Percentiles rank a stretch among this genome's conserved stretches.
These are phyloP conservation scores for Tamandua tetradactyla DNA, from an alignment of 2,797 vertebrate genomes.

Conservation along the genomic window DNA sequence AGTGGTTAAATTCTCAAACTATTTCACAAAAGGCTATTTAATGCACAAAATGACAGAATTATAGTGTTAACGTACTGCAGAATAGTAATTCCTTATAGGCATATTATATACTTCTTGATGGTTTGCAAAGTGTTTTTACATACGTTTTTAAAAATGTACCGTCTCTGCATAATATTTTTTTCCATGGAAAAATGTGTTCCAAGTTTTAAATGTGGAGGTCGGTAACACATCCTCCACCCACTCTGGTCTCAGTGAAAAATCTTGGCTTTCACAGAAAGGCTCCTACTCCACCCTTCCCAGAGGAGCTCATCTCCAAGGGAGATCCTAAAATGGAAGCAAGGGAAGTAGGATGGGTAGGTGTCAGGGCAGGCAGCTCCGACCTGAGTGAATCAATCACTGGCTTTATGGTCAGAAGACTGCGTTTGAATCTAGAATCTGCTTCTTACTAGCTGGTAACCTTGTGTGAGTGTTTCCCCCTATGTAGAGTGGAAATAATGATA, in stretches of 20 bases:
- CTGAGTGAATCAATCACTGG: not conserved
- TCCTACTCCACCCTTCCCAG: slow-evolving; percentile 5
- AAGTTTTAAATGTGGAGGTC: slow-evolving; percentile 59
- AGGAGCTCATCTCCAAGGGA: not conserved
- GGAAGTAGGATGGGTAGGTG: not conserved
- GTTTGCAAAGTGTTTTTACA: slow-evolving; percentile 66
- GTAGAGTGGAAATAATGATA: not conserved
- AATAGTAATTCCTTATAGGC: slow-evolving; percentile 60
- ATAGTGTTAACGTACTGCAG: slow-evolving; percentile 64
- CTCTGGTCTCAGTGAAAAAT: slow-evolving; percentile 22
- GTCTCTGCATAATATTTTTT: slow-evolving; percentile 60
- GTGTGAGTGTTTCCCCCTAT: not conserved
- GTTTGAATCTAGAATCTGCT: not conserved
- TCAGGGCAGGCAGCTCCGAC: not conserved
- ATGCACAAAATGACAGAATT: slow-evolving; percentile 52
- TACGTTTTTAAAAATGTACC: slow-evolving; percentile 39
- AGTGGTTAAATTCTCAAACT: slow-evolving; percentile 61
- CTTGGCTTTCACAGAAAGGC: slow-evolving; percentile 29
- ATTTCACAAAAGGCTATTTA: slow-evolving; percentile 67
- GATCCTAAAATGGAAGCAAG: not conserved
- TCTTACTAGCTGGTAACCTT: not conserved
- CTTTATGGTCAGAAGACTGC: not conserved
- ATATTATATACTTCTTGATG: slow-evolving; percentile 54
- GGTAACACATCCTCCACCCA: slow-evolving; percentile 60
- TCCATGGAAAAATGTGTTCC: slow-evolving; percentile 66